Base-by-base conservation (phyloP, 2,113 vertebrate species). In the Scomber colias region DNA sequence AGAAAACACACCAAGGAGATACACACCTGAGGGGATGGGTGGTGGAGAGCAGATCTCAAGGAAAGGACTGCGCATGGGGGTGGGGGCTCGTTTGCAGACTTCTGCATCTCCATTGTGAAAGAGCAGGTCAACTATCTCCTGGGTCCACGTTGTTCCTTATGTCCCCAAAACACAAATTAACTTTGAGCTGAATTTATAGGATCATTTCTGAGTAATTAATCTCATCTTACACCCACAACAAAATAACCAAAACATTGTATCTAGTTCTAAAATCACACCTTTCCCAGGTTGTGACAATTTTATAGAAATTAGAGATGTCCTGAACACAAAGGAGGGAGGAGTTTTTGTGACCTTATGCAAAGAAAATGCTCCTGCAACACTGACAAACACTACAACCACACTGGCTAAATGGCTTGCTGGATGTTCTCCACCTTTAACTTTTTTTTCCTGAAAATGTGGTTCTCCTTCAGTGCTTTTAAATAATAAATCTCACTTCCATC, bases 131-230 rank as follows among this genome's bases (percentile, higher is more conserved):
- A 96, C 81, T 53, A 96, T 96, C 84, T 97, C 95, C 83, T 97
- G 96, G 2, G 93, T 94, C 96, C 96, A 96, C 0, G 95, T 97
- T 46, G 95, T 97, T 17, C 96, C 96, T 97, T 46, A 30, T 17
- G 17, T 51, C 21, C 55, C 67, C 14, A 31, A 75, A 65, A 77
- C 27, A 81, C 16, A 71, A 30, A 80, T 1, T 0, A 53, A 83
- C 48, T 66, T n/a, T 17, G 5, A 19, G 13, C 2, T 19, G 4
- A 64, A 45, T 2, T 2, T 40, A 44, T 14, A 44, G 0, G 16
- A 50, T 30, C 8, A 1, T 19, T 50, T 30, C 11, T 17, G 2
- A 19, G 27, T 49, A 12, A 11, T 59, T 12, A 72, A 46, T 59
- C 1, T 11, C 10, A 12, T 17, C 3, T 3, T 17, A 44, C 19